phyloP scores from a whole-genome alignment of 1,140 invertebrate genomes.

The Hyphantria cunea region DNA sequence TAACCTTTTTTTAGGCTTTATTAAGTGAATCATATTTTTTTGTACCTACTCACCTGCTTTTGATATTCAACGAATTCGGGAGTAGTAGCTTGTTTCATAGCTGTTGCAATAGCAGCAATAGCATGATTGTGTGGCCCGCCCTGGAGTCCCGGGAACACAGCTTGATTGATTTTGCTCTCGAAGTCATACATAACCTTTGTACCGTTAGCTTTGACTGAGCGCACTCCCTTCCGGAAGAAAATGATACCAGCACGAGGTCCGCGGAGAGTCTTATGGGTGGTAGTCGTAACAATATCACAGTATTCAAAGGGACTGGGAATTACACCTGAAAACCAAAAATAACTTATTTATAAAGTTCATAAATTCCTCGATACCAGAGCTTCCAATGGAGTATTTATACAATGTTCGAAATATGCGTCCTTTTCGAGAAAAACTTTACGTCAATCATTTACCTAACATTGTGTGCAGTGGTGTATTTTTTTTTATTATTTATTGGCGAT shows the following conservation, averaged over 20 bases:
- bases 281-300: slow-evolving; percentile 97
- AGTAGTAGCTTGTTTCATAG: slow-evolving; percentile 92
- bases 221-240: slow-evolving; percentile 94
- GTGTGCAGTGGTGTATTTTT: too few species aligned
- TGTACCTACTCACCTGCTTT: slow-evolving; percentile 86
- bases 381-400: too few species aligned
- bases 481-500: too few species aligned
- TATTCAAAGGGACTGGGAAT: slow-evolving; percentile 96
- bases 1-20: too few species aligned
- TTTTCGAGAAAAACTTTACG: too few species aligned
- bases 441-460: too few species aligned
- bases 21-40: too few species aligned
- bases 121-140: slow-evolving; percentile 97
- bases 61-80: slow-evolving; percentile 95
- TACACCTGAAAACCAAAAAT: slow-evolving; percentile 79
- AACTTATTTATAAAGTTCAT: not conserved
- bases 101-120: slow-evolving; percentile 94
- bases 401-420: too few species aligned
- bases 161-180: slow-evolving; percentile 94
- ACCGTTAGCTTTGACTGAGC: slow-evolving; percentile 88
- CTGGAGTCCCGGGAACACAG: slow-evolving; percentile 95
- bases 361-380: not conserved
- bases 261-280: slow-evolving; percentile 97
- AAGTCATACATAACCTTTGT: slow-evolving; percentile 93
- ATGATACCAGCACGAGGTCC: slow-evolving; percentile 95